Base-by-base conservation (phyloP, 2,888 invertebrate species). In the Antitype chi region DNA sequence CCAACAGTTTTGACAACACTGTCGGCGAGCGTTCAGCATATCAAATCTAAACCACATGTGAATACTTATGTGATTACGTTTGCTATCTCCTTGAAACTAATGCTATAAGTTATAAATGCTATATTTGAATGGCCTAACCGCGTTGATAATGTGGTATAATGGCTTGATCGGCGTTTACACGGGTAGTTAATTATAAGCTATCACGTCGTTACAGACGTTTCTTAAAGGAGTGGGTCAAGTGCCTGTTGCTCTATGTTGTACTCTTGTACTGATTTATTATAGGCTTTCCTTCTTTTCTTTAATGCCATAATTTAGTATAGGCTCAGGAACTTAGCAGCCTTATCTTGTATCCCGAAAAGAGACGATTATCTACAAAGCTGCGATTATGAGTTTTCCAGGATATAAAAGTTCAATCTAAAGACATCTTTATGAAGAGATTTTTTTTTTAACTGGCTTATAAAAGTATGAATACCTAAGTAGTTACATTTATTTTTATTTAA, bases 161-260 rank as follows among this genome's bases (percentile, higher is more conserved):
- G 28, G 76, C 76, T 77, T 84, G 88, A 85, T 89, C 84, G 88
- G 82, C 87, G 88, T 91, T 88, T 90, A 86, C 87, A 91, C 89
- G 89, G 89, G 89, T 89, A 88, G 92, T 92, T 92, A 91, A 92
- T 91, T 92, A 92, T 90, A 86, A 72, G 38, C 62, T 63, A 76
- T 76, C 63, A 73, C 76, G 57, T 74, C 62, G 73, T 70, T 78
- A 60, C 70, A 63, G 55, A 63, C 68, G 68, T 74, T 68, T 76
- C 69, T 53, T 71, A 59, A 68, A 82, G 25, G 64, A 76, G 57
- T 80, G 66, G 82, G 81, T 81, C 84, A 81, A 85, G 74, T 81
- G 74, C 62, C 60, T 73, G 69, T 66, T 76, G 62, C 70, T 47
- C 53, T 52, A 32, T 74, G 23, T 47, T 62, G 53, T 74, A 63